These are phyloP conservation scores for Platycnemis pennipes DNA, from an alignment of 2,888 invertebrate species.

Conservation along the genomic window DNA sequence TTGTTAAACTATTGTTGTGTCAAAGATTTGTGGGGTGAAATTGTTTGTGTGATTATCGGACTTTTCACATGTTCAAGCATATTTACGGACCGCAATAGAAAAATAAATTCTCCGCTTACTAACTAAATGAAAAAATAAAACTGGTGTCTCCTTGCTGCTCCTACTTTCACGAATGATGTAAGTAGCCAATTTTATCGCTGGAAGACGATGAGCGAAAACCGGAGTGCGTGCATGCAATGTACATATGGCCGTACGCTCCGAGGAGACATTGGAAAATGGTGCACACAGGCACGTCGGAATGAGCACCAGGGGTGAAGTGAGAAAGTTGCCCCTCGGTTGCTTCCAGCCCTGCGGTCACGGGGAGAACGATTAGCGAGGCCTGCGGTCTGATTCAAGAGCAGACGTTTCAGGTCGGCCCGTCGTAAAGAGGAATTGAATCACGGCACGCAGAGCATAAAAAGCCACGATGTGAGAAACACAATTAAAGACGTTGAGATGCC, in stretches of 20 bases:
- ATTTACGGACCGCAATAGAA: no score
- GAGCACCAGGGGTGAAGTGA: not conserved
- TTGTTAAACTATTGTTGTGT: no score
- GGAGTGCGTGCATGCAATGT: not conserved
- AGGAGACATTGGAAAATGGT: conserved; percentile 2
- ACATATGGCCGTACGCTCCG: not conserved
- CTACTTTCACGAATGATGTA: conserved; percentile 5
- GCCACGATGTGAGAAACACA: not conserved
- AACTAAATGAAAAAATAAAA: not conserved
- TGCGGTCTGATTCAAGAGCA: not conserved
- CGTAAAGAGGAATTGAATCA: not conserved
- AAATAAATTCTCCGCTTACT: no score
- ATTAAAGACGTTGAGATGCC: not conserved
- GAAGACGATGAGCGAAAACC: conserved; percentile 5
- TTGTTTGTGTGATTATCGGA: no score
- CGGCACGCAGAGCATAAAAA: not conserved
- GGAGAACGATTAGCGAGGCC: not conserved
- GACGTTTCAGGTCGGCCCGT: not conserved
- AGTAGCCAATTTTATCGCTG: not conserved
- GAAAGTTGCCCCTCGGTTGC: not conserved
- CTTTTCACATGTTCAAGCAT: no score
- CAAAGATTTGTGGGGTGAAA: no score
- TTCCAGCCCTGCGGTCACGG: not conserved
- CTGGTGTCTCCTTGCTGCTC: not conserved
- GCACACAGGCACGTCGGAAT: not conserved